These are phyloP conservation scores for Oligia fasciuncula DNA, from an alignment of 2,888 invertebrate genomes.

Conservation along the genomic window DNA sequence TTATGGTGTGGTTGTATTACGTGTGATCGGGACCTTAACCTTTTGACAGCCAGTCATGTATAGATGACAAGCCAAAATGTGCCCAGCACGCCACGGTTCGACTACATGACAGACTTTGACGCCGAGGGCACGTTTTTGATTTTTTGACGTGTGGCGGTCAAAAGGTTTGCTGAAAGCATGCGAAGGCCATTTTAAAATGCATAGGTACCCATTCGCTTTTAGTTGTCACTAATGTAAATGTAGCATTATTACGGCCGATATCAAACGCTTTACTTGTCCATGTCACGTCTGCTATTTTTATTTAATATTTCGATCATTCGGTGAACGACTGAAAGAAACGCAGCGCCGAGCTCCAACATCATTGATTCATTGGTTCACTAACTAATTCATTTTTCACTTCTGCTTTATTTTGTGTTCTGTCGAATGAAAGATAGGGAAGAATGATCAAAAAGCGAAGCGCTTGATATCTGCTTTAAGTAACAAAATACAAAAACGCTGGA, in stretches of 20 bases:
- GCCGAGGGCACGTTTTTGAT: too few relatives aligned
- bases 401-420: background rate
- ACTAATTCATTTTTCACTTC: background rate
- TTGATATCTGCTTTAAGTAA: background rate
- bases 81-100: too few relatives aligned
- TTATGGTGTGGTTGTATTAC: too few relatives aligned
- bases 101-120: too few relatives aligned
- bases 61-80: too few relatives aligned
- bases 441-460: background rate
- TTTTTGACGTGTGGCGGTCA: too few relatives aligned
- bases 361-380: background rate
- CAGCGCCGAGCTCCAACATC: background rate
- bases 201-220: background rate
- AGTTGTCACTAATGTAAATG: constrained; percentile 18
- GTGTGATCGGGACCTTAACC: too few relatives aligned
- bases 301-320: background rate
- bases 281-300: too few relatives aligned
- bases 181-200: background rate
- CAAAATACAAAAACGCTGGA: constrained; percentile 31
- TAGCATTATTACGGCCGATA: background rate
- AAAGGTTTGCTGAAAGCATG: background rate
- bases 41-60: too few relatives aligned
- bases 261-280: background rate
- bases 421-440: background rate
- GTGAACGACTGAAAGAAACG: background rate